Conservation (phyloP, 2,888 invertebrate genomes). For the Melinaea marsaeus region DNA sequence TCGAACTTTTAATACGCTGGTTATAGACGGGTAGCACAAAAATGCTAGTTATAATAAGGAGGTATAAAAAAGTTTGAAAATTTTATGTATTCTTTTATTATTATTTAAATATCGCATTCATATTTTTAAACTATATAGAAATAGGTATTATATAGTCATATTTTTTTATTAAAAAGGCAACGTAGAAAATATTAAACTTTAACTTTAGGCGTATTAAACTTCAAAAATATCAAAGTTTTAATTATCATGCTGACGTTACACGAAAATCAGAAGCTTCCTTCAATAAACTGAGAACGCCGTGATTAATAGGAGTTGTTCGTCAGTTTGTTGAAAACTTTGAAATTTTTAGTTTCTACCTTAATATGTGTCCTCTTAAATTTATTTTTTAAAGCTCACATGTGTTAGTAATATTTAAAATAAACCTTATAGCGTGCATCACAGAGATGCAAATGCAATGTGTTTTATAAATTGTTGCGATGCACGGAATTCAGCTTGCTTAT, state of each 20-base stretch:
- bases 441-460: too few relatives aligned
- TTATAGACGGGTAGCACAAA: slow-evolving; percentile 18
- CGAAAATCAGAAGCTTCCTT: slow-evolving; percentile 22
- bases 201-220: neutral
- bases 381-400: too few relatives aligned
- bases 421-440: too few relatives aligned
- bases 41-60: neutral
- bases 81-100: neutral
- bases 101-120: neutral
- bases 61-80: neutral
- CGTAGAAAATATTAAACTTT: neutral
- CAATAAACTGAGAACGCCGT: slow-evolving; percentile 27
- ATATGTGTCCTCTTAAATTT: slow-evolving; percentile 13
- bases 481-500: too few relatives aligned
- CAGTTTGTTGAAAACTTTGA: slow-evolving; percentile 25
- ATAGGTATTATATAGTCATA: too few relatives aligned
- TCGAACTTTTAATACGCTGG: slow-evolving; percentile 27
- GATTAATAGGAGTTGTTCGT: slow-evolving; percentile 29
- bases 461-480: too few relatives aligned
- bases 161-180: too few relatives aligned
- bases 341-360: slow-evolving; percentile 21
- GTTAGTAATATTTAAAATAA: too few relatives aligned
- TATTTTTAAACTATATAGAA: too few relatives aligned
- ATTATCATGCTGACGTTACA: slow-evolving; percentile 15
- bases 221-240: neutral